A percentile compares a stretch with the other conserved stretches of the same genome.
These are phyloP conservation scores for Aramus guarauna DNA, from an alignment of 2,113 vertebrate species.

Conservation along the genomic window DNA sequence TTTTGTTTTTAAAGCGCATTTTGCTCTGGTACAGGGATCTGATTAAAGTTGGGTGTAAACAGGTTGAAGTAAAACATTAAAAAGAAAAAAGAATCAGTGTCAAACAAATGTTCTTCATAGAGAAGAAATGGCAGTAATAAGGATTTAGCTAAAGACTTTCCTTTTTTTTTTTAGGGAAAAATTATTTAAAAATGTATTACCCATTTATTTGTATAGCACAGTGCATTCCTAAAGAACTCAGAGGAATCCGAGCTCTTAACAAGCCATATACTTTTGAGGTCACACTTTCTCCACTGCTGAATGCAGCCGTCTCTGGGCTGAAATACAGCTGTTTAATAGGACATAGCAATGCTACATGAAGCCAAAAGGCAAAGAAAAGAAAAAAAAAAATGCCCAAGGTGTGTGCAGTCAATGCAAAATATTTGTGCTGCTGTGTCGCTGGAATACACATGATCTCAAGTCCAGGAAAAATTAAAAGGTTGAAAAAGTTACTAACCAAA, in stretches of 20 bases:
- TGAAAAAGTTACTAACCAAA: conserved; percentile 42
- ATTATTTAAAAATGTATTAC: not conserved
- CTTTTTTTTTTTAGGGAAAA: not conserved
- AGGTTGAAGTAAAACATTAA: not conserved
- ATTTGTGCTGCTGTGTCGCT: not conserved
- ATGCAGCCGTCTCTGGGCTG: not conserved
- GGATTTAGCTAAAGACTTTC: not conserved
- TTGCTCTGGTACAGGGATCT: not conserved
- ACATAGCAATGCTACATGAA: not conserved
- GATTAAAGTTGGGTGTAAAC: not conserved
- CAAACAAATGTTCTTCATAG: not conserved
- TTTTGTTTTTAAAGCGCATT: not conserved
- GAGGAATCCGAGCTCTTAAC: not conserved
- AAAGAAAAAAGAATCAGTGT: not conserved
- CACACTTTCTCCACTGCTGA: not conserved
- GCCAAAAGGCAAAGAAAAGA: not conserved
- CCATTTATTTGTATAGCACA: not conserved
- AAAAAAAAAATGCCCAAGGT: not conserved
- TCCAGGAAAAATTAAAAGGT: conserved; percentile 47
- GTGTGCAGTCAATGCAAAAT: not conserved
- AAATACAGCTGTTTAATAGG: not conserved
- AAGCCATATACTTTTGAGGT: not conserved
- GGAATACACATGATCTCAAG: not conserved
- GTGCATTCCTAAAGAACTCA: not conserved
- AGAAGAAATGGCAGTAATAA: not conserved